These are phyloP conservation scores for Apotomis turbidana DNA, from an alignment of 2,888 invertebrate genomes.

Conservation along the genomic window DNA sequence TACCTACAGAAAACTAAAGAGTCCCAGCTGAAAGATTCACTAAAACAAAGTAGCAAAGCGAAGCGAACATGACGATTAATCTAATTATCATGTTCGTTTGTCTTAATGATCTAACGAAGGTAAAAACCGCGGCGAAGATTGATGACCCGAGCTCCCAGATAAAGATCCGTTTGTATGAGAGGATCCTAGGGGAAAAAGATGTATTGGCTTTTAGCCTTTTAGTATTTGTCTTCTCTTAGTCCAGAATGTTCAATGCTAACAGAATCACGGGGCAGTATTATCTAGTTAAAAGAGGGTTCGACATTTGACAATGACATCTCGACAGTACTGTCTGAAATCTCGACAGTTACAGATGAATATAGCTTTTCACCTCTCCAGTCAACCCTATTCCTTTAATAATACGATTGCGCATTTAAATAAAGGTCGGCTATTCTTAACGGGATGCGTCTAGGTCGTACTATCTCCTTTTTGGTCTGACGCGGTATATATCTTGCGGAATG, in stretches of 20 bases:
- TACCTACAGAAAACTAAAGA: background rate
- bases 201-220: background rate
- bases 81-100: slow-evolving; percentile 42
- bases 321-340: too few relatives aligned
- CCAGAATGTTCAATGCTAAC: background rate
- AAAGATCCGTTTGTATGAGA: slow-evolving; percentile 15
- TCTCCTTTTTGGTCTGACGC: too few relatives aligned
- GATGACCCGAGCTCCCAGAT: slow-evolving; percentile 30
- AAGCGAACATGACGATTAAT: slow-evolving; percentile 38
- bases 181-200: background rate
- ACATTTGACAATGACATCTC: background rate
- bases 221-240: background rate
- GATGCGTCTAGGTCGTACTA: too few relatives aligned
- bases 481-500: too few relatives aligned
- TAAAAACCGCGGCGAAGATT: slow-evolving; percentile 39
- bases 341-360: too few relatives aligned
- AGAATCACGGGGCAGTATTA: background rate
- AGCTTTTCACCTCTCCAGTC: too few relatives aligned
- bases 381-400: too few relatives aligned
- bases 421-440: too few relatives aligned
- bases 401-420: too few relatives aligned
- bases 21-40: background rate
- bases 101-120: slow-evolving; percentile 34
- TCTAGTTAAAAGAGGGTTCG: background rate
- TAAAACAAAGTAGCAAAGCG: slow-evolving; percentile 20